phyloP scores from a whole-genome alignment of 1,140 invertebrate species.

The Dreissena rostriformis region DNA sequence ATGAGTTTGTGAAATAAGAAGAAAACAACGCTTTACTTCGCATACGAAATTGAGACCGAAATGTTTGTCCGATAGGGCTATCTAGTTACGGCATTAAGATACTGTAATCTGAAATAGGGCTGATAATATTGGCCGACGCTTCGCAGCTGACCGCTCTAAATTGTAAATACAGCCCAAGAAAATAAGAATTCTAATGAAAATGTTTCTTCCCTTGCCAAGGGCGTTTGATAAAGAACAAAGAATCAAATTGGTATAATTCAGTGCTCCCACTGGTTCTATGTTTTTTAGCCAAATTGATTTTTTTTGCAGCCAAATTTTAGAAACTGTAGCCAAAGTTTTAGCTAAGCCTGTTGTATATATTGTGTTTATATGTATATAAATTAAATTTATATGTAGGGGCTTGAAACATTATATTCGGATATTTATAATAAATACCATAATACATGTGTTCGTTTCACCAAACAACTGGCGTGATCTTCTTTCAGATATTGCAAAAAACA shows the following conservation, averaged over 20 bases:
- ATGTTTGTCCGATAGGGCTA: constrained; percentile 17
- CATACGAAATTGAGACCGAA: constrained; percentile 19
- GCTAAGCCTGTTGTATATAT: too few species aligned
- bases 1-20: constrained; percentile 3
- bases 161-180: too few species aligned
- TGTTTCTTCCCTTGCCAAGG: background rate
- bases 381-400: too few species aligned
- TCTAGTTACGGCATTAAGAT: constrained; percentile 21
- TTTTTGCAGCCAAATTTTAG: too few species aligned
- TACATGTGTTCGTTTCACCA: background rate
- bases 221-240: background rate
- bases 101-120: background rate
- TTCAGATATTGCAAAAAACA: background rate
- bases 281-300: too few species aligned
- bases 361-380: too few species aligned
- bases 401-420: background rate
- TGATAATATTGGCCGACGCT: background rate
- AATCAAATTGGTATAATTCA: background rate
- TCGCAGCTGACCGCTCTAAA: too few species aligned
- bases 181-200: too few species aligned
- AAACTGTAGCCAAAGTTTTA: too few species aligned
- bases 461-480: background rate
- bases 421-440: background rate
- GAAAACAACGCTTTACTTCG: constrained; percentile 15
- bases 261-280: too few species aligned